Conservation (phyloP, 2,113 vertebrate species). For the Gracilinanus agilis region DNA sequence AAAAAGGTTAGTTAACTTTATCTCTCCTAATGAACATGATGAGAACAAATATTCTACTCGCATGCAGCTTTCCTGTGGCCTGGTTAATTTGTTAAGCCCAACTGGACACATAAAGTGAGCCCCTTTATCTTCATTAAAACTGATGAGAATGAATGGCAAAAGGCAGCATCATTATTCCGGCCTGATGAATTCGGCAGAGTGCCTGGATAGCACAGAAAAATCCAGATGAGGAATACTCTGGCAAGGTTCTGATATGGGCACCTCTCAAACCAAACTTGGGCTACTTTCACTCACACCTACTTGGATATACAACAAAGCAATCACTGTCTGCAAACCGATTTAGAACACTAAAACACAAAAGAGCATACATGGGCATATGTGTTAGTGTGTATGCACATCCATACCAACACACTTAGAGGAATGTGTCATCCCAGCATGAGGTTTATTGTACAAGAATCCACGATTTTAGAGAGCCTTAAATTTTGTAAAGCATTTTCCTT, state of each 20-base stretch:
- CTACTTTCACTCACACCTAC: slow-evolving; percentile 5
- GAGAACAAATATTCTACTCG: slow-evolving; percentile 80
- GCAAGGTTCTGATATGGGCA: slow-evolving; percentile 18
- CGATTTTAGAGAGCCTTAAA: not conserved
- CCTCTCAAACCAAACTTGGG: slow-evolving; percentile 50
- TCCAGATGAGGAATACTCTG: slow-evolving; percentile 54
- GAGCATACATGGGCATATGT: no score
- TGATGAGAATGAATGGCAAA: slow-evolving; percentile 80
- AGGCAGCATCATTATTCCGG: slow-evolving; percentile 73
- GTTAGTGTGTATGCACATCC: fast-evolving
- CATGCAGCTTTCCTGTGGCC: slow-evolving; percentile 69
- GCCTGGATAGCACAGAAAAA: slow-evolving; percentile 60
- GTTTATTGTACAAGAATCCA: not conserved
- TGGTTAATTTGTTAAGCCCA: slow-evolving; percentile 83
- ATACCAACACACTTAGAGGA: not conserved
- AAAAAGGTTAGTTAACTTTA: slow-evolving; percentile 77
- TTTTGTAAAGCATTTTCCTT: not conserved
- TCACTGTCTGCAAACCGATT: slow-evolving; percentile 32
- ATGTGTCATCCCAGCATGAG: not conserved
- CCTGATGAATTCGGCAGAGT: slow-evolving; percentile 52
- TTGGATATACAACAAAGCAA: slow-evolving; percentile 21
- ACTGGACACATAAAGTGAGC: slow-evolving; percentile 78
- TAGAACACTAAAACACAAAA: not conserved
- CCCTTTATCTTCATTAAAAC: slow-evolving; percentile 84
- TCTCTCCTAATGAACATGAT: slow-evolving; percentile 74